A percentile compares a stretch with the other conserved stretches of the same genome.
Evolutionary conservation across 2,797 vertebrate species (phyloP).

Genomic region (Characodon lateralis): DNA sequence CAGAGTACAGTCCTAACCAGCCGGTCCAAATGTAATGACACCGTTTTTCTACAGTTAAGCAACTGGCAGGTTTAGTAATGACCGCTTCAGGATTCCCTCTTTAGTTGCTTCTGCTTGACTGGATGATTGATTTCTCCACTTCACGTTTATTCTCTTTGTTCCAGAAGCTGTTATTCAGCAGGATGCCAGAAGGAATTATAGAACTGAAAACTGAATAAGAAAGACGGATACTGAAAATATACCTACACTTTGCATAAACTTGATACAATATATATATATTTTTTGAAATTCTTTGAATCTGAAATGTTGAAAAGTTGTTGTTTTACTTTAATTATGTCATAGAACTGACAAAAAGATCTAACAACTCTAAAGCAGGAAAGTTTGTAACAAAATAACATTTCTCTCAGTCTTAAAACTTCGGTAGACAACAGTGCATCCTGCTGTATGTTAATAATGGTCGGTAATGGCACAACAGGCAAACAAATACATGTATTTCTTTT

Average conservation of each 20-base stretch:
- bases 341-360: not conserved
- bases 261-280: not conserved
- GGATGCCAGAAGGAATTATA: not conserved
- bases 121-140: slow-evolving; percentile 4
- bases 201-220: no score
- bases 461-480: not conserved
- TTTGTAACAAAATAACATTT: not conserved
- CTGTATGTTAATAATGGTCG: not conserved
- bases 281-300: not conserved
- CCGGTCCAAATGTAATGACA: not conserved
- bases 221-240: not conserved
- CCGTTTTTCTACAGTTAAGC: slow-evolving; percentile 23
- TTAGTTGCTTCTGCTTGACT: not conserved
- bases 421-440: not conserved
- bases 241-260: not conserved
- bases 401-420: not conserved
- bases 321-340: not conserved
- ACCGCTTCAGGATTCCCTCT: not conserved
- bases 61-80: slow-evolving; percentile 20
- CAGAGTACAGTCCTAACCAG: not conserved
- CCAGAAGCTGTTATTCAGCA: no score
- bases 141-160: not conserved
- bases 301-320: not conserved
- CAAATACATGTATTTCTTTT: not conserved
- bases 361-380: not conserved